phyloP scores from a whole-genome alignment of 2,113 vertebrate species.

The mouse (Mus musculus) region GRCm39 chr6:28285001-28285500 shows the following conservation, averaged over 20 bases:
- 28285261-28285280: conserved; percentile 46
- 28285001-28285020: not conserved
- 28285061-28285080: not conserved
- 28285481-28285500: not conserved
- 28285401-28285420: conserved; percentile 43
- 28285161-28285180: conserved; percentile 49
- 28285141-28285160: conserved; percentile 1
- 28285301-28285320: conserved; percentile 36
- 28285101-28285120: conserved; percentile 28
- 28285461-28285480: not conserved
- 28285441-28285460: conserved; percentile 39
- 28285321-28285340: conserved; percentile 50
- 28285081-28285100: conserved; percentile 3
- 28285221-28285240: conserved; percentile 36
- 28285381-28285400: conserved; percentile 44
- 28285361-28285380: conserved; percentile 26
- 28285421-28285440: conserved; percentile 36
- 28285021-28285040: not conserved
- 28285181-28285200: conserved; percentile 47
- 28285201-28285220: conserved; percentile 29
- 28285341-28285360: not conserved
- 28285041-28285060: not conserved
- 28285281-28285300: conserved; percentile 25
- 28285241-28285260: conserved; percentile 21
- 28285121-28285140: not conserved